Conservation (phyloP, 2,888 invertebrate species). For the Ecdyonurus torrentis region DNA sequence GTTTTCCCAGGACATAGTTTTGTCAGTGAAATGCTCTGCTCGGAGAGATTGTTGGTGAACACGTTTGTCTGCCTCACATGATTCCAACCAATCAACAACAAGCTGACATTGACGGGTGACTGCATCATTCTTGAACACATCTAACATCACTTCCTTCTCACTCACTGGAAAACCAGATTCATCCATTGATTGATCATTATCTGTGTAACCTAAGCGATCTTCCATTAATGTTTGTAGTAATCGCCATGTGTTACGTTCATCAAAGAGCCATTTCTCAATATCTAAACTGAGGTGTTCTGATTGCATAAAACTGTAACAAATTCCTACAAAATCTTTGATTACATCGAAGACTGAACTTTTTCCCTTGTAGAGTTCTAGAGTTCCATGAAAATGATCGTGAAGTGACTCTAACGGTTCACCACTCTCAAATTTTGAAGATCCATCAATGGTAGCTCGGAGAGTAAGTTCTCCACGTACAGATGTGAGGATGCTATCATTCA, state of each 20-base stretch:
- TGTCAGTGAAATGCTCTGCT: constrained; percentile 60
- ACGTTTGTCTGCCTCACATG: constrained; percentile 46
- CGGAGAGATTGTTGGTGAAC: constrained; percentile 26
- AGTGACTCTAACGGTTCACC: not conserved
- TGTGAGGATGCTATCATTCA: not conserved
- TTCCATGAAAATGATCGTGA: not conserved
- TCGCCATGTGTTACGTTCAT: constrained; percentile 81
- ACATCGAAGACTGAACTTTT: not conserved
- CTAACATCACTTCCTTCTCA: constrained; percentile 39
- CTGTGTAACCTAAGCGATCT: constrained; percentile 42
- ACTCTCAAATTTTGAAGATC: not conserved
- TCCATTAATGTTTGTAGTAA: constrained; percentile 64
- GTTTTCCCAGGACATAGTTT: constrained; percentile 79
- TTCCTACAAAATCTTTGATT: not conserved
- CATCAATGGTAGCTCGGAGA: not conserved
- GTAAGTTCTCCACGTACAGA: not conserved
- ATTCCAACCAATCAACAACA: constrained; percentile 86
- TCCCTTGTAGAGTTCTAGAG: not conserved
- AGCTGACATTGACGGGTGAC: constrained; percentile 46
- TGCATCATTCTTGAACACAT: constrained; percentile 37
- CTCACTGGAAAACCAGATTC: constrained; percentile 27
- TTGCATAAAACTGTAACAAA: not conserved
- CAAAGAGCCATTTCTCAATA: constrained; percentile 34
- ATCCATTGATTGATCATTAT: constrained; percentile 12
- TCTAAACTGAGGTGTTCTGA: not conserved